Percentiles rank a stretch among this genome's conserved stretches.
Evolutionary conservation across 30 jellyfish, hydroid and myxozoan species (phyloP).

Genomic region (Chrysaora quinquecirrha): DNA sequence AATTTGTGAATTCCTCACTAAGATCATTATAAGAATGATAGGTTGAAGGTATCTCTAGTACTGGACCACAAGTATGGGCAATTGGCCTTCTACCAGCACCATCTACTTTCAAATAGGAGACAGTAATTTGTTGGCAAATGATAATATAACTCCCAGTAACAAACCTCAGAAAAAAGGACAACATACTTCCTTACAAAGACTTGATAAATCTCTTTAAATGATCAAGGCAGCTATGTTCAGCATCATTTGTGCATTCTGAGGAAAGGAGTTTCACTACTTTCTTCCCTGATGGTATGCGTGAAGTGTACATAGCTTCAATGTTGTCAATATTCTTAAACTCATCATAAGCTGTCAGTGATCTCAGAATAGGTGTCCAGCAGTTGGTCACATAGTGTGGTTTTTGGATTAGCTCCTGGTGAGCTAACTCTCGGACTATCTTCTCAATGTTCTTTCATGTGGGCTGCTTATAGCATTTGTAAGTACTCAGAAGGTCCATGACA

Average conservation of each 20-base stretch:
- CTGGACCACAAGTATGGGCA: slow-evolving; percentile 56
- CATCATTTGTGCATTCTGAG: slow-evolving; percentile 7
- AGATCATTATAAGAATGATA: slow-evolving; percentile 29
- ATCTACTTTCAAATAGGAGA: not conserved
- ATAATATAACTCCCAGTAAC: slow-evolving; percentile 40
- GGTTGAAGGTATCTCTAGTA: slow-evolving; percentile 28
- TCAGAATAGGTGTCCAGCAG: slow-evolving; percentile 18
- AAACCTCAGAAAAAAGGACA: slow-evolving; percentile 1
- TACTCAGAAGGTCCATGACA: slow-evolving; percentile 29
- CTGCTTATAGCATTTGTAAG: slow-evolving; percentile 35
- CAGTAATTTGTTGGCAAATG: not conserved
- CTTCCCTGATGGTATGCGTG: slow-evolving; percentile 8
- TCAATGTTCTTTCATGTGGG: slow-evolving; percentile 20
- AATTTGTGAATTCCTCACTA: slow-evolving; percentile 16
- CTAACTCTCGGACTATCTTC: slow-evolving; percentile 23
- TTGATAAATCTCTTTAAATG: slow-evolving; percentile 14
- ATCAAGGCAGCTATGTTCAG: slow-evolving; percentile 16
- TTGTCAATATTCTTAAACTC: slow-evolving; percentile 15
- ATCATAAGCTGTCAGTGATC: not conserved
- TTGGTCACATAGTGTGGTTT: slow-evolving; percentile 14
- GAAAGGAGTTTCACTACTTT: slow-evolving; percentile 14
- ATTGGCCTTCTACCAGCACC: slow-evolving; percentile 50
- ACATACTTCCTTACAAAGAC: not conserved
- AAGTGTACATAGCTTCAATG: not conserved
- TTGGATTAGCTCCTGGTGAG: slow-evolving; percentile 55